Conservation (phyloP, 2,113 vertebrate genomes). For the Tenebrosternarchus preto region DNA sequence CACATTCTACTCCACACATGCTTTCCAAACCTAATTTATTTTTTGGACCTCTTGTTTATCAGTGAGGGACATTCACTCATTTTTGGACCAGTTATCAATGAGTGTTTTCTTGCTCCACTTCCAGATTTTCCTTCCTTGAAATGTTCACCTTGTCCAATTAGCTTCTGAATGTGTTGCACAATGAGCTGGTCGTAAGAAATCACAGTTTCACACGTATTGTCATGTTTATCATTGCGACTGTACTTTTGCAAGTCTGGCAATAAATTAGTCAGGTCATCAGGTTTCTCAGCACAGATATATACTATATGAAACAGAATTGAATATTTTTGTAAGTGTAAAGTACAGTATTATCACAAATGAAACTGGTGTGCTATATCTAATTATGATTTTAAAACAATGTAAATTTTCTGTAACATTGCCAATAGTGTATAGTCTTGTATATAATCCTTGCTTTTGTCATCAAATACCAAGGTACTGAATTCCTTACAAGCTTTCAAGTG, state of each 20-base stretch:
- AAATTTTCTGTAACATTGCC: slow-evolving; percentile 74
- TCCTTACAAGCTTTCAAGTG: slow-evolving; percentile 72
- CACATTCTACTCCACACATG: background rate
- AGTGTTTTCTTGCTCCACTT: slow-evolving; percentile 33
- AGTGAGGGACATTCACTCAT: no score
- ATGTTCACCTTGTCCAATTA: slow-evolving; percentile 66
- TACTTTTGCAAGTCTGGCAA: slow-evolving; percentile 67
- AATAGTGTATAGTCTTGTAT: slow-evolving; percentile 69
- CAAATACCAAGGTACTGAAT: slow-evolving; percentile 67
- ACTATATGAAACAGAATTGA: slow-evolving; percentile 50
- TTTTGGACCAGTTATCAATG: slow-evolving; percentile 43
- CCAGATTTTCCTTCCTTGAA: slow-evolving; percentile 35
- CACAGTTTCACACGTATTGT: slow-evolving; percentile 41
- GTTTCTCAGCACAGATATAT: slow-evolving; percentile 64
- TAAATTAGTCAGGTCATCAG: slow-evolving; percentile 61
- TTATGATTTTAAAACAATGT: slow-evolving; percentile 64
- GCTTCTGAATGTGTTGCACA: slow-evolving; percentile 66
- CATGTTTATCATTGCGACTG: slow-evolving; percentile 43
- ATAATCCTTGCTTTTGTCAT: slow-evolving; percentile 71
- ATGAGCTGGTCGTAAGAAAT: slow-evolving; percentile 56
- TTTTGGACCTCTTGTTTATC: no score
- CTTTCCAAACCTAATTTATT: background rate
- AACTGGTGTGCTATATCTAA: slow-evolving; percentile 58
- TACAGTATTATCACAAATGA: slow-evolving; percentile 67
- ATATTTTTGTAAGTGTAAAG: slow-evolving; percentile 69